Evolutionary conservation across 2,888 invertebrate genomes (phyloP).

Genomic region (Fragum fragum): DNA sequence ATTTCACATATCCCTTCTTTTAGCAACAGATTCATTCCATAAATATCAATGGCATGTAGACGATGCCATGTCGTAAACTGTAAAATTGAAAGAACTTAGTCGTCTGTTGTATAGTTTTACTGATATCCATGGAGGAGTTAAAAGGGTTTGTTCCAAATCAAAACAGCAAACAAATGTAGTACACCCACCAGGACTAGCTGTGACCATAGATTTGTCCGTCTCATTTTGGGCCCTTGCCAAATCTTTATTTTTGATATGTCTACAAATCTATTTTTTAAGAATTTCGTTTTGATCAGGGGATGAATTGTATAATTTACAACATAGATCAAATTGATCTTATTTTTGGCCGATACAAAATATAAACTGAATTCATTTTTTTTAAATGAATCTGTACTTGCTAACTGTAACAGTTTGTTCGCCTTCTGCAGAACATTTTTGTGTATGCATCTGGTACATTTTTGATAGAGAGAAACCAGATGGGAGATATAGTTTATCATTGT

Average conservation of each 20-base stretch:
- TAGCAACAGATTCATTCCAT: too few species aligned
- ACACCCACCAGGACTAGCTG: background rate
- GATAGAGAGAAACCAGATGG: conserved; percentile 38
- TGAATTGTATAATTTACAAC: conserved; percentile 19
- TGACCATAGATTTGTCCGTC: conserved; percentile 27
- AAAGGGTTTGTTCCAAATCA: too few species aligned
- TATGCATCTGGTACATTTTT: conserved; percentile 60
- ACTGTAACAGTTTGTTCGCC: conserved; percentile 24
- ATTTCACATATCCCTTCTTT: conserved; percentile 50
- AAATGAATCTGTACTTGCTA: conserved; percentile 47
- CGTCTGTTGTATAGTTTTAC: conserved; percentile 33
- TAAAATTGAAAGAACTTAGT: too few species aligned
- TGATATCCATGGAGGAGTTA: conserved; percentile 38
- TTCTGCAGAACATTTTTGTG: conserved; percentile 40
- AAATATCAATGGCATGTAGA: conserved; percentile 34
- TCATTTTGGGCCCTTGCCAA: conserved; percentile 38
- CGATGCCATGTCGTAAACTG: conserved; percentile 42
- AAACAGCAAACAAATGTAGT: conserved; percentile 40
- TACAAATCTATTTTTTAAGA: conserved; percentile 25
- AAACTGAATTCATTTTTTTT: conserved; percentile 45
- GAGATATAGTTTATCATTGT: conserved; percentile 50
- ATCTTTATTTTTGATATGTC: conserved; percentile 38
- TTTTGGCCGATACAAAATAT: conserved; percentile 58
- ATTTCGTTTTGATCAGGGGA: background rate
- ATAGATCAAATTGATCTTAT: conserved; percentile 65